Percentiles rank a stretch among this genome's conserved stretches.
phyloP scores from a whole-genome alignment of 2,797 vertebrate species.

The Austrolebias charrua region DNA sequence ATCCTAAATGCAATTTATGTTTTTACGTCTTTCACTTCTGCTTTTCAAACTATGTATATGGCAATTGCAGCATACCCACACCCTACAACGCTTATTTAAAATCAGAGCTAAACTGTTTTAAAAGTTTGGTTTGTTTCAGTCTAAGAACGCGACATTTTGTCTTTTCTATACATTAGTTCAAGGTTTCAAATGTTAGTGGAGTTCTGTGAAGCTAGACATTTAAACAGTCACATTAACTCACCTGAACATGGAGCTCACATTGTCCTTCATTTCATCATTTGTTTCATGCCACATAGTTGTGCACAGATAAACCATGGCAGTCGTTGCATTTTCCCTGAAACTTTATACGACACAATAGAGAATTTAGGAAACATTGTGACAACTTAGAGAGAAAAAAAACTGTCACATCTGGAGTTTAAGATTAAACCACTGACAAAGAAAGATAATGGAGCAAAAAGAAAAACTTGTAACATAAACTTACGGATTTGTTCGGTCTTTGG shows the following conservation, averaged over 20 bases:
- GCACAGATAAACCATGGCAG: constrained; percentile 48
- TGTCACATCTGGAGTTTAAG: not conserved
- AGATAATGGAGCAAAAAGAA: not conserved
- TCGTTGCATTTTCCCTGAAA: not conserved
- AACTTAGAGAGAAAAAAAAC: too few relatives aligned
- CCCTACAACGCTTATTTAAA: too few relatives aligned
- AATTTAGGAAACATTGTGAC: not conserved
- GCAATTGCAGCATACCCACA: too few relatives aligned
- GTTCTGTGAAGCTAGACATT: too few relatives aligned
- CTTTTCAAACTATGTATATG: too few relatives aligned
- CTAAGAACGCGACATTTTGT: too few relatives aligned
- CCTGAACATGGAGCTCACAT: constrained; percentile 73
- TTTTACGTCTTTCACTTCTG: too few relatives aligned
- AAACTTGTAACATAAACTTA: not conserved
- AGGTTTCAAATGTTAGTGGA: too few relatives aligned
- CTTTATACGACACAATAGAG: not conserved
- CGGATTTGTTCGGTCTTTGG: not conserved
- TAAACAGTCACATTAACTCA: not conserved
- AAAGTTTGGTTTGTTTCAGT: too few relatives aligned
- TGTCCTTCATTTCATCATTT: constrained; percentile 72
- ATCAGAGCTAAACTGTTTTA: too few relatives aligned
- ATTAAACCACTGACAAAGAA: not conserved
- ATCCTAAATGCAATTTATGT: too few relatives aligned
- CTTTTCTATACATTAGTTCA: too few relatives aligned
- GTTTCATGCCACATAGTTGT: constrained; percentile 79